phyloP scores from a whole-genome alignment of 1,140 invertebrate genomes.

The Aphelenchoides fujianensis region DNA sequence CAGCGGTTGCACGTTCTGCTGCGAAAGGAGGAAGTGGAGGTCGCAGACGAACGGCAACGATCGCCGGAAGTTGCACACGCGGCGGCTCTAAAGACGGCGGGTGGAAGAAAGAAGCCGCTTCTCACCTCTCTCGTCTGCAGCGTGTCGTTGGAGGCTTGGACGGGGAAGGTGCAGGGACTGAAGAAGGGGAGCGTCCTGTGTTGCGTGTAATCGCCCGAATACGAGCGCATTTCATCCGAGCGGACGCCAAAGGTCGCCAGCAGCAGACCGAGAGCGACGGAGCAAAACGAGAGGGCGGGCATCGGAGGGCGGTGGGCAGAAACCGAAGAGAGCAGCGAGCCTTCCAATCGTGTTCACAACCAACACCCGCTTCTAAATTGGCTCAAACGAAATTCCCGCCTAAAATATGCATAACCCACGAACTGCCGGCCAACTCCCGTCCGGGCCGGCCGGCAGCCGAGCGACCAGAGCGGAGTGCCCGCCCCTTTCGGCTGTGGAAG shows the following conservation, averaged over 20 bases:
- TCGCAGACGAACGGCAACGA: constrained; percentile 8
- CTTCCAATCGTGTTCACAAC: not conserved
- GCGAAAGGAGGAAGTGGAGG: constrained; percentile 3
- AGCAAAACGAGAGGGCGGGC: too few relatives aligned
- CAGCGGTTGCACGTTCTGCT: constrained; percentile 10
- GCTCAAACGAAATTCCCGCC: not conserved
- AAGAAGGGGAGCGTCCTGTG: not conserved
- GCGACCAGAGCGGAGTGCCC: too few relatives aligned
- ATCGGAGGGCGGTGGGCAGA: too few relatives aligned
- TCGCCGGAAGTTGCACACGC: not conserved
- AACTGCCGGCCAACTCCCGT: too few relatives aligned
- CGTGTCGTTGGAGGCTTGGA: not conserved
- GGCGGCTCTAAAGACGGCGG: not conserved
- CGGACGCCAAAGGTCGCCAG: too few relatives aligned
- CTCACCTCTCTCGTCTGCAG: not conserved
- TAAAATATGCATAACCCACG: constrained; percentile 3
- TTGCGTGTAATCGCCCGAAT: not conserved
- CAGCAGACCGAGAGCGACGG: too few relatives aligned
- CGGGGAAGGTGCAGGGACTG: constrained; percentile 11
- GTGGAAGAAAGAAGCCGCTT: not conserved
- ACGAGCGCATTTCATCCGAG: not conserved
- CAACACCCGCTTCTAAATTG: not conserved
- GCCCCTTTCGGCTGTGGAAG: too few relatives aligned
- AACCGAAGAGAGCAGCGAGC: not conserved
- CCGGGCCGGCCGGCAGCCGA: too few relatives aligned